These are phyloP conservation scores for Arion vulgaris DNA, from an alignment of 1,140 invertebrate genomes.

Conservation along the genomic window DNA sequence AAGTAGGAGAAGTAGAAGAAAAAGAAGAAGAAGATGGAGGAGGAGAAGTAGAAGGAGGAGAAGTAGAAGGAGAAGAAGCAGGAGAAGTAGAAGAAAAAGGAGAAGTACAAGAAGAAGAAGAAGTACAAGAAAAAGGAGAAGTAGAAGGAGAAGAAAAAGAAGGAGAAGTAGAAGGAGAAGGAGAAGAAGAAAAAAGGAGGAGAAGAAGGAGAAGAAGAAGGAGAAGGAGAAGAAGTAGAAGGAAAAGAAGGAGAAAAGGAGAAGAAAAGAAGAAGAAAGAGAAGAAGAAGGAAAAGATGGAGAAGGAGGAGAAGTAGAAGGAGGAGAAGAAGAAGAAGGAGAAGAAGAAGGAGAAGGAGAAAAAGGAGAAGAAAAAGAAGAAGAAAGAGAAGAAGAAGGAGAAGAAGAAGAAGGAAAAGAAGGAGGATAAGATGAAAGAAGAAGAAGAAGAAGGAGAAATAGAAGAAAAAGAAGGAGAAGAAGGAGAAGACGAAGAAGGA, in stretches of 20 bases:
- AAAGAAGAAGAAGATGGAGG: neutral
- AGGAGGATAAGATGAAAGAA: no score
- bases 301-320: neutral
- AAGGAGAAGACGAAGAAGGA: no score
- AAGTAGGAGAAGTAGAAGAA: neutral
- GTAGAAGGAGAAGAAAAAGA: neutral
- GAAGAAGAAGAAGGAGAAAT: neutral
- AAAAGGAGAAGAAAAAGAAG: neutral
- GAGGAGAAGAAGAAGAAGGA: neutral
- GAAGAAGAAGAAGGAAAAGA: neutral
- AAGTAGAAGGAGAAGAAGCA: conserved; percentile 19
- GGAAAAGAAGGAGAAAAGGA: neutral
- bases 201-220: neutral
- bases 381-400: conserved; percentile 1
- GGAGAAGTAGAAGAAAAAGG: conserved; percentile 4
- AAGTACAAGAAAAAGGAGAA: neutral
- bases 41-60: conserved; percentile 15
- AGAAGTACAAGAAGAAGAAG: conserved; percentile 17
- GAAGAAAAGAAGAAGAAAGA: conserved; percentile 4
- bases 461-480: conserved; percentile 2
- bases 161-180: neutral
- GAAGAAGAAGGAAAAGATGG: no score
- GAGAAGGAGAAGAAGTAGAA: no score
- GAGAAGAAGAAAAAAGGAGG: neutral
- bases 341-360: neutral